phyloP scores from a whole-genome alignment of 2,888 invertebrate species.

The Augochlorella aurata region DNA sequence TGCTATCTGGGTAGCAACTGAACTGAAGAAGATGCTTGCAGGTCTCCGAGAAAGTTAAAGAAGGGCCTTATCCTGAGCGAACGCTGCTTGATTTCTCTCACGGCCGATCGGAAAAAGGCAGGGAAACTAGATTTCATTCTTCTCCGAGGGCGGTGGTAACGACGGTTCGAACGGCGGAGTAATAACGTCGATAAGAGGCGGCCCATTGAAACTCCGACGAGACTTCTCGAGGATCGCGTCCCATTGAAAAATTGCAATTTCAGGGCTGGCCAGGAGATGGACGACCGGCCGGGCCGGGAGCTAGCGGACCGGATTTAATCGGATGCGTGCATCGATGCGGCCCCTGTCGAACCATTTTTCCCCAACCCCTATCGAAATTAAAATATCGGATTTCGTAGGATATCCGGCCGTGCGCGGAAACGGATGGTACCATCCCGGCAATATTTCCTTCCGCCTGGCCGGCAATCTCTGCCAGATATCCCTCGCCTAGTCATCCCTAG shows the following conservation, averaged over 20 bases:
- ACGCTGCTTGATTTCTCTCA: not conserved
- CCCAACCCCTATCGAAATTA: constrained; percentile 30
- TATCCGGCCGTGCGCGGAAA: constrained; percentile 6
- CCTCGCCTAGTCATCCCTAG: constrained; percentile 2
- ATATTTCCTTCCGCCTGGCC: constrained; percentile 37
- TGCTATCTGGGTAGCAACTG: too few relatives aligned
- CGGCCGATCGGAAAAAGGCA: constrained; percentile 11
- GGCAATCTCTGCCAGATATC: constrained; percentile 32
- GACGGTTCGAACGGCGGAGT: constrained; percentile 53
- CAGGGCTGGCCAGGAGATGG: constrained; percentile 12
- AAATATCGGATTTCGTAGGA: constrained; percentile 36
- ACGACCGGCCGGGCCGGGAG: too few relatives aligned
- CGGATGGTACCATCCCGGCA: constrained; percentile 11
- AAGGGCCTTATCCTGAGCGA: not conserved
- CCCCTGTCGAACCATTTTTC: constrained; percentile 2
- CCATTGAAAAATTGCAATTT: constrained; percentile 67
- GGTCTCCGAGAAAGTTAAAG: not conserved
- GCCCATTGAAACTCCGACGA: constrained; percentile 63
- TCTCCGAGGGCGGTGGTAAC: constrained; percentile 6
- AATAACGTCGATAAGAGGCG: constrained; percentile 68
- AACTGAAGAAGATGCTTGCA: not conserved
- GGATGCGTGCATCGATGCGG: constrained; percentile 44
- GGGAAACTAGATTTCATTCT: constrained; percentile 25
- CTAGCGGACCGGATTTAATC: constrained; percentile 43
- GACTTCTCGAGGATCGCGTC: constrained; percentile 52